Evolutionary conservation across 2,888 invertebrate species (phyloP).

Genomic region (Tortrix viridana): DNA sequence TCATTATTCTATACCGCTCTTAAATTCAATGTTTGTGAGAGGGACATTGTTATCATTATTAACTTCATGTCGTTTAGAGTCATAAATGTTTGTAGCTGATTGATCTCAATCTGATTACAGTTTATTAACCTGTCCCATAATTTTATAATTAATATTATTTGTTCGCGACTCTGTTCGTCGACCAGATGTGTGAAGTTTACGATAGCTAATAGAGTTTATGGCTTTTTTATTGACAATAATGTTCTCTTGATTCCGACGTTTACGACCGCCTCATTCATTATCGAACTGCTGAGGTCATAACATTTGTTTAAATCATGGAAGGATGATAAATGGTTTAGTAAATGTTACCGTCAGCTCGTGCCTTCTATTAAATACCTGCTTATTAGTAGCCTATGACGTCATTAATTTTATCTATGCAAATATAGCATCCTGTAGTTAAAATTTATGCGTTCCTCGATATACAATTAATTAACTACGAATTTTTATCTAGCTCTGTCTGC

Average conservation of each 20-base stretch:
- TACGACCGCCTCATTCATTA: conserved; percentile 81
- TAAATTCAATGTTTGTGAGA: conserved; percentile 40
- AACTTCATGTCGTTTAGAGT: conserved; percentile 34
- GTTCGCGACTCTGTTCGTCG: conserved; percentile 76
- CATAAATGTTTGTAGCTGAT: conserved; percentile 19
- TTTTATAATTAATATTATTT: conserved; percentile 74
- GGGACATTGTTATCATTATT: conserved; percentile 33
- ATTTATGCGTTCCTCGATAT: conserved; percentile 55
- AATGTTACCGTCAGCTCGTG: conserved; percentile 51
- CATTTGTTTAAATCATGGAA: conserved; percentile 78
- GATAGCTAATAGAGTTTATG: conserved; percentile 82
- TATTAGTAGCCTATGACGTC: conserved; percentile 22
- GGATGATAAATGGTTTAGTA: conserved; percentile 61
- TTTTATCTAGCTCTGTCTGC: conserved; percentile 56
- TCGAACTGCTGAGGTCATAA: conserved; percentile 79
- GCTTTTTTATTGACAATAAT: conserved; percentile 84
- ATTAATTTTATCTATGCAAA: conserved; percentile 33
- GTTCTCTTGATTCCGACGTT: conserved; percentile 79
- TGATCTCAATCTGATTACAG: conserved; percentile 35
- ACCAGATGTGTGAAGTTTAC: conserved; percentile 81
- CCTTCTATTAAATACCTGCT: conserved; percentile 12
- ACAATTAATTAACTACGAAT: conserved; percentile 61
- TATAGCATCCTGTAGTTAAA: conserved; percentile 39
- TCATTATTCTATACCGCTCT: conserved; percentile 70
- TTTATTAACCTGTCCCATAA: conserved; percentile 52